Percentiles rank a stretch among this genome's conserved stretches.
Conservation (phyloP, 2,113 vertebrate genomes). For the Muntiacus muntjak region DNA sequence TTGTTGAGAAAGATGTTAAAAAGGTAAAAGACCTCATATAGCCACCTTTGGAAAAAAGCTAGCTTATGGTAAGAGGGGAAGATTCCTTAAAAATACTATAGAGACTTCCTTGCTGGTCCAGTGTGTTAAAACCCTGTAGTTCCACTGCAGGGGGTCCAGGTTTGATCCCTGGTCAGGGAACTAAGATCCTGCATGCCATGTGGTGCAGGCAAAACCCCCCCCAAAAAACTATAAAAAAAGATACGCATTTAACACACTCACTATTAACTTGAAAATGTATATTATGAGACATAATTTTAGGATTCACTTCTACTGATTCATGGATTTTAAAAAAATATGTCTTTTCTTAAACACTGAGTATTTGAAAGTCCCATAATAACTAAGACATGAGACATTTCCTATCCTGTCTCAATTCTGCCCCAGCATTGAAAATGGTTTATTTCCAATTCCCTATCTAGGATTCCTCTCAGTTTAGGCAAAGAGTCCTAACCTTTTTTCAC, state of each 20-base stretch:
- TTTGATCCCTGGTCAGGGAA: background rate
- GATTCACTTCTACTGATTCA: background rate
- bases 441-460: background rate
- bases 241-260: background rate
- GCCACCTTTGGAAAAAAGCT: background rate
- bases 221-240: background rate
- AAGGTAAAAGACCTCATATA: background rate
- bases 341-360: background rate
- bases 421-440: background rate
- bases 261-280: background rate
- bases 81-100: background rate
- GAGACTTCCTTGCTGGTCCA: background rate
- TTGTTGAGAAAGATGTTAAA: background rate
- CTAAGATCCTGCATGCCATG: background rate
- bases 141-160: background rate
- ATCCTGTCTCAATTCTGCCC: background rate
- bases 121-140: background rate
- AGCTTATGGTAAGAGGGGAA: background rate
- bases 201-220: background rate
- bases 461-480: background rate
- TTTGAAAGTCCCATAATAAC: background rate
- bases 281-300: background rate
- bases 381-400: background rate
- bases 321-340: background rate
- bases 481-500: constrained; percentile 90